Conservation (phyloP, 2,888 invertebrate species). For the Xylocampa areola region DNA sequence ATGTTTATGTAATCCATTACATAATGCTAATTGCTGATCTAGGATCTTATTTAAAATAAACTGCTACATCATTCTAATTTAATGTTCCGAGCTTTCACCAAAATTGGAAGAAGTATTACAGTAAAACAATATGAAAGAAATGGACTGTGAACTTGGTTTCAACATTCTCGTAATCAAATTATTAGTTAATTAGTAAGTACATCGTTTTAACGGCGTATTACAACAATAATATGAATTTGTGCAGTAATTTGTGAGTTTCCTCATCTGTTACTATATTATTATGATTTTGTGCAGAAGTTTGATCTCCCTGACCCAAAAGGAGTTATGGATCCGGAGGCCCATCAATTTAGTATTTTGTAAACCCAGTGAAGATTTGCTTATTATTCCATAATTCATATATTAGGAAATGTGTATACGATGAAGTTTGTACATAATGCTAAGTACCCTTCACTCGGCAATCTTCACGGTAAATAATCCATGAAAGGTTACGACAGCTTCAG, state of each 20-base stretch:
- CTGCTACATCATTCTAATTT: not conserved
- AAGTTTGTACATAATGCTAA: slow-evolving; percentile 27
- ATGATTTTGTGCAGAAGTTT: not conserved
- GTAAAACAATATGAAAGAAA: not conserved
- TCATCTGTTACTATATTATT: not conserved
- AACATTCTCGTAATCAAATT: no score
- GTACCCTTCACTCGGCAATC: slow-evolving; percentile 48
- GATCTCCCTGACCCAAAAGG: slow-evolving; percentile 12
- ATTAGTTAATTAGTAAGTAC: no score
- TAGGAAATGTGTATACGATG: slow-evolving; percentile 39
- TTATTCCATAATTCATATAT: slow-evolving; percentile 33
- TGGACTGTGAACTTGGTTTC: not conserved
- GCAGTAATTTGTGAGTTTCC: not conserved
- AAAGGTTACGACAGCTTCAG: slow-evolving; percentile 26
- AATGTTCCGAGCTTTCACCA: not conserved
- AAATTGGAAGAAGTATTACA: no score
- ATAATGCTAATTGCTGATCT: slow-evolving; percentile 3
- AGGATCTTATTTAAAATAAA: slow-evolving; percentile 1
- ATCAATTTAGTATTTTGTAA: slow-evolving; percentile 26
- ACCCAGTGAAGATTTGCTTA: slow-evolving; percentile 7
- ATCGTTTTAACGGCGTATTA: no score
- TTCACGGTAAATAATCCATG: slow-evolving; percentile 42
- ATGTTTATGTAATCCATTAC: slow-evolving; percentile 16
- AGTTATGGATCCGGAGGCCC: not conserved
- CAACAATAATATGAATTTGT: no score